Conservation (phyloP, 2,113 vertebrate species). For the Chaetorhynchus papuensis region DNA sequence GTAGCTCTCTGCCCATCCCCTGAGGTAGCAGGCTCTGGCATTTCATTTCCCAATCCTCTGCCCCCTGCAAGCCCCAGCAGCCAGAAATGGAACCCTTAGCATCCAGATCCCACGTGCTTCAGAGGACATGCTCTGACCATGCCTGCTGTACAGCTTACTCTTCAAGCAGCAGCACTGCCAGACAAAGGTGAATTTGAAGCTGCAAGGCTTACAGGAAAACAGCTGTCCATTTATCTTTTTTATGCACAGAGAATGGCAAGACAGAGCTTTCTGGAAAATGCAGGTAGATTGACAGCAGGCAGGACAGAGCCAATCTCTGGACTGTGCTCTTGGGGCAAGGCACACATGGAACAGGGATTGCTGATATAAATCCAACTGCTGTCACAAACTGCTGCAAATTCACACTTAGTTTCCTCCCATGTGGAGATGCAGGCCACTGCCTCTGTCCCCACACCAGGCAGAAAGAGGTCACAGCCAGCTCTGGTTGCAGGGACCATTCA, state of each 20-base stretch:
- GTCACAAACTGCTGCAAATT: neutral
- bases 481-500: neutral
- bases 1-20: neutral
- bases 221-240: neutral
- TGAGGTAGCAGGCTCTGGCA: neutral
- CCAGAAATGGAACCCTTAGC: neutral
- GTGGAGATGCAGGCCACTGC: neutral
- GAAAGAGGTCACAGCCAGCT: neutral
- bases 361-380: neutral
- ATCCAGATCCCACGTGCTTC: neutral
- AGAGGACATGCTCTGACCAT: neutral
- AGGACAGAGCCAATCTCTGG: neutral
- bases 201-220: neutral
- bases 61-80: neutral
- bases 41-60: neutral
- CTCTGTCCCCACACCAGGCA: neutral
- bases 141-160: neutral
- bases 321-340: neutral
- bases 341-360: neutral
- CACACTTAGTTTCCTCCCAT: neutral
- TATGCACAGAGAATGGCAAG: neutral
- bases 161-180: neutral
- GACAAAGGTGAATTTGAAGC: neutral
- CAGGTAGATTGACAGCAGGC: neutral
- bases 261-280: neutral